Base-by-base conservation (phyloP, 2,888 invertebrate species). In the Ormyrus nitidulus region DNA sequence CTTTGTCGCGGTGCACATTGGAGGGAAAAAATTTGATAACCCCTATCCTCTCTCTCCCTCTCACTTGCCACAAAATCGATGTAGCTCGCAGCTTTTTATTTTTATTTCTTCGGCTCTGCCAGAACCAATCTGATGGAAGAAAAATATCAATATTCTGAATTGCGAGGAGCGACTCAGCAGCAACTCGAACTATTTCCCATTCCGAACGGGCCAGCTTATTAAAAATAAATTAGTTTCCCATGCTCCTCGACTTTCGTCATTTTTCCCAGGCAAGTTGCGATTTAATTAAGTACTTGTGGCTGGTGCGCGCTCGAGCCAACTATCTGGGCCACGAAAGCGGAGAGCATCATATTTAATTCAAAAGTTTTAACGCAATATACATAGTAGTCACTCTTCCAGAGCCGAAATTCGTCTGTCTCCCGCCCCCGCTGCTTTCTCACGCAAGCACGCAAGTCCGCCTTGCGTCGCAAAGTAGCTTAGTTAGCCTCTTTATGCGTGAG, bases 21-120 rank as follows among this genome's bases (percentile, higher is more conserved):
- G 66, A 65, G 71, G 71, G 54, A 75, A 79, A 54, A 75, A 75
- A 81, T 78, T 78, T 78, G 75, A 78, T 81, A 81, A 72, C 80
- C 56, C 53, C 51, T 58, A 19, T 34, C 34, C 34, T 34, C 34
- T 34, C 19, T 4, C 34, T 34, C 34, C 34, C 34, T 34, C 34
- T 34, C 34, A 34, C 34, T 34, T 34, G 34, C 34, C 34, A 34
- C 34, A 34, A 34, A 34, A 34, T 34, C 34, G 34, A 34, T 34
- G 34, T 34, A 34, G 34, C 34, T 34, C 34, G 34, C 34, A 34
- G 34, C 34, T n/a, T 56, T 19, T 58, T 70, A 53, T 64, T n/a
- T 59, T 59, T 72, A n/a, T 66, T 53, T 69, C 1, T 10, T 53
- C 11, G 7, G 34, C 51, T 34, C 34, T 48, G 56, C 49, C 49